A percentile compares a stretch with the other conserved stretches of the same genome.
Evolutionary conservation across 2,113 vertebrate species (phyloP).

Genomic region (Lutjanus erythropterus): DNA sequence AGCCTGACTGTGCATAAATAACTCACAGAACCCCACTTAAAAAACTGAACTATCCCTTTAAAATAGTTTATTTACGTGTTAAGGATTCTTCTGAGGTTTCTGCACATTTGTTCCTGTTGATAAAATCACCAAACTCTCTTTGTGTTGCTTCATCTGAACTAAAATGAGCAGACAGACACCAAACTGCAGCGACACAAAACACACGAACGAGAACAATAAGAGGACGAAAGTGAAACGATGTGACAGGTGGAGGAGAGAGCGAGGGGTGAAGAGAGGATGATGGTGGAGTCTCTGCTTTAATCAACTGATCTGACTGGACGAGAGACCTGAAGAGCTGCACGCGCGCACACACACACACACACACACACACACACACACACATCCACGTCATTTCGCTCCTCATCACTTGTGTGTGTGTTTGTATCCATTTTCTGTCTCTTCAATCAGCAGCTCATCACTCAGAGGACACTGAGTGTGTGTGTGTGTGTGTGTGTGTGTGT

Average conservation of each 20-base stretch:
- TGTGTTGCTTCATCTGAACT: too few relatives aligned
- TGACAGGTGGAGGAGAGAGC: neutral
- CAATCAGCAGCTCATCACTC: slow-evolving; percentile 29
- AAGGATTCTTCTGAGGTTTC: too few relatives aligned
- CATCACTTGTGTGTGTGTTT: neutral
- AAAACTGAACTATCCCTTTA: too few relatives aligned
- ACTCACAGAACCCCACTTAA: too few relatives aligned
- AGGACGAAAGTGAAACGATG: neutral
- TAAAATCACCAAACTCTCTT: too few relatives aligned
- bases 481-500: neutral
- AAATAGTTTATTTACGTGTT: too few relatives aligned
- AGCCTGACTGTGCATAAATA: too few relatives aligned
- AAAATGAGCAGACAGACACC: too few relatives aligned
- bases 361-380: slow-evolving; percentile 23
- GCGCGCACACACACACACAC: slow-evolving; percentile 19
- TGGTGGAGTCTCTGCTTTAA: neutral
- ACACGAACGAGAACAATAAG: neutral
- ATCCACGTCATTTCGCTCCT: neutral
- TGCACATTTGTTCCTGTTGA: too few relatives aligned
- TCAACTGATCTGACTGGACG: slow-evolving; percentile 16
- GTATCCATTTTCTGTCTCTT: slow-evolving; percentile 32
- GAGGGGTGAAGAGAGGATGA: neutral
- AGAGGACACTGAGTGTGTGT: neutral
- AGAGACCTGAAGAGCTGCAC: neutral
- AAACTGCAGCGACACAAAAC: too few relatives aligned